Evolutionary conservation across 2,888 invertebrate genomes (phyloP).

Genomic region (Phyllotreta cruciferae): DNA sequence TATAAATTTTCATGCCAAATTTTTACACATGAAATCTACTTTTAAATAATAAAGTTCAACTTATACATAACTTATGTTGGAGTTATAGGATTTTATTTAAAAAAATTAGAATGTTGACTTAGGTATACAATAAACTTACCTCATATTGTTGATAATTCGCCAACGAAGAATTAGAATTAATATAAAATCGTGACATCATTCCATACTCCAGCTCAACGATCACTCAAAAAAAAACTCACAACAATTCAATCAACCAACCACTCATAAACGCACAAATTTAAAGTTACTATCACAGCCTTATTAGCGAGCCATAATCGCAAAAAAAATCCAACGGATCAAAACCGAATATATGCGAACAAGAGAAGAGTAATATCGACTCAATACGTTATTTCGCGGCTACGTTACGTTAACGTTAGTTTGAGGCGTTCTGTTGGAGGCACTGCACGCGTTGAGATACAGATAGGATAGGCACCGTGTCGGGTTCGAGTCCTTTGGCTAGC

Average conservation of each 20-base stretch:
- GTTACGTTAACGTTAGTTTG: conserved; percentile 46
- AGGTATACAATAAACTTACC: too few species aligned
- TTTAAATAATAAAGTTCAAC: too few species aligned
- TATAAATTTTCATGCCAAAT: too few species aligned
- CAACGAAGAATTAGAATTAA: conserved; percentile 58
- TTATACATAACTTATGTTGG: too few species aligned
- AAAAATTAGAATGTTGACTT: too few species aligned
- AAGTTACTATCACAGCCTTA: conserved; percentile 32
- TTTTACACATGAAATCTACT: too few species aligned
- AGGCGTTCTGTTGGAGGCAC: conserved; percentile 55
- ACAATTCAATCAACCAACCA: conserved; percentile 37
- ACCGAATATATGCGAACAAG: conserved; percentile 27
- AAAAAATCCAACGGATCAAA: conserved; percentile 6
- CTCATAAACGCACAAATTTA: conserved; percentile 39
- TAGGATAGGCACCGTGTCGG: conserved; percentile 36
- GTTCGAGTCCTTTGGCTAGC: conserved; percentile 55
- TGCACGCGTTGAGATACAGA: conserved; percentile 47
- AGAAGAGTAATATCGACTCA: conserved; percentile 25
- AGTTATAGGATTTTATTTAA: too few species aligned
- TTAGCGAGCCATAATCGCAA: not conserved
- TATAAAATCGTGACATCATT: conserved; percentile 60
- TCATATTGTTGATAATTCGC: conserved; percentile 60
- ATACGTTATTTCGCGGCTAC: not conserved
- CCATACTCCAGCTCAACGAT: conserved; percentile 49
- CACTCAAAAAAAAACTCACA: conserved; percentile 32